Evolutionary conservation across 2,797 vertebrate species (phyloP).

Genomic region (Propithecus deckenii): DNA sequence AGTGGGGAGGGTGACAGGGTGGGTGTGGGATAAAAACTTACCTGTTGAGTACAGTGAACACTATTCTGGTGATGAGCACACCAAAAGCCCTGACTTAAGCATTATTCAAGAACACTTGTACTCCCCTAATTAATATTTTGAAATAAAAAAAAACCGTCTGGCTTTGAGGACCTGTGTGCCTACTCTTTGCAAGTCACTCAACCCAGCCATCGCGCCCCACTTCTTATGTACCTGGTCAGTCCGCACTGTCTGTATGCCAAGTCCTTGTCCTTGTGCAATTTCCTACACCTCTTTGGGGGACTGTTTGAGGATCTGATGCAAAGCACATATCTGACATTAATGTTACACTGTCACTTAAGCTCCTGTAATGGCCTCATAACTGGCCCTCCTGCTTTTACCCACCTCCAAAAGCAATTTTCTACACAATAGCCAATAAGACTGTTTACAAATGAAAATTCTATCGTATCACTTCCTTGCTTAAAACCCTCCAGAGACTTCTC

Average conservation of each 20-base stretch:
- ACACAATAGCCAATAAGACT: neutral
- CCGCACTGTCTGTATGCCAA: neutral
- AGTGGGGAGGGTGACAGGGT: neutral
- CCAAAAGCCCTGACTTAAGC: neutral
- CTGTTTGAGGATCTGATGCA: neutral
- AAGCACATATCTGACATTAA: neutral
- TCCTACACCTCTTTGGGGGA: neutral
- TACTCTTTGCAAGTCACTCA: neutral
- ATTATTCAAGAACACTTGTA: neutral
- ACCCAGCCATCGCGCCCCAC: neutral
- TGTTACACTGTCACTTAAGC: neutral
- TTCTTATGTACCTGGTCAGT: neutral
- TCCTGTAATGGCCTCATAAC: neutral
- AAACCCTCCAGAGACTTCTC: neutral
- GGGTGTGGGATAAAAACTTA: neutral
- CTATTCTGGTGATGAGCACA: neutral
- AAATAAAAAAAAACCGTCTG: neutral
- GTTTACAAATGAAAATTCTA: constrained; percentile 25
- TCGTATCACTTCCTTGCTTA: neutral
- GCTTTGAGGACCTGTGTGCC: neutral
- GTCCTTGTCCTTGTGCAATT: neutral
- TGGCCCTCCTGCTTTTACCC: neutral
- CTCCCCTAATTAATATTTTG: neutral
- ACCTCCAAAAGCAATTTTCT: neutral
- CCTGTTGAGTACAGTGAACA: neutral